A percentile compares a stretch with the other conserved stretches of the same genome.
Conservation (phyloP, 2,888 invertebrate genomes). For the Tipula lateralis region DNA sequence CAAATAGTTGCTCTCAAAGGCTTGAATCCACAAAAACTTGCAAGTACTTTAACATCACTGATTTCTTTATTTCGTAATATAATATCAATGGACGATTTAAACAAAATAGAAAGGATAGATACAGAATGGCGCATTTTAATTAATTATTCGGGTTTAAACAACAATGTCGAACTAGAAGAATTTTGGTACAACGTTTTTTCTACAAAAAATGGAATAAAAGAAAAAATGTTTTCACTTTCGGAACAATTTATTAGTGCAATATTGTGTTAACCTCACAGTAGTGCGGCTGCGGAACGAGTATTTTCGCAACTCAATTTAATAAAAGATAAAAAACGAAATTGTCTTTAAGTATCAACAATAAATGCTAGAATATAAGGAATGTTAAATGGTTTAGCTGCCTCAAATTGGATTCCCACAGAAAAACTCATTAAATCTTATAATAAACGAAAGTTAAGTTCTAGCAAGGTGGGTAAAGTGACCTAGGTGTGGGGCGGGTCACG, state of each 20-base stretch:
- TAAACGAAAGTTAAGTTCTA: too few relatives aligned
- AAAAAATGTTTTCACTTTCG: neutral
- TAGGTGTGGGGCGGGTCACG: too few relatives aligned
- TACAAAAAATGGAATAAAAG: neutral
- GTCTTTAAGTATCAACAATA: neutral
- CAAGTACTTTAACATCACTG: too few relatives aligned
- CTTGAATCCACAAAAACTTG: too few relatives aligned
- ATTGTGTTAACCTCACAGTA: neutral
- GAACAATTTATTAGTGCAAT: neutral
- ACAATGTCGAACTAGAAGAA: neutral
- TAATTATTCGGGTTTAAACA: neutral
- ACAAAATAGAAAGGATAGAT: too few relatives aligned
- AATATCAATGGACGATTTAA: too few relatives aligned
- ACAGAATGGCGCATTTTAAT: too few relatives aligned
- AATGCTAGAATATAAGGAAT: neutral
- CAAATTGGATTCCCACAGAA: neutral
- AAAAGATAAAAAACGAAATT: neutral
- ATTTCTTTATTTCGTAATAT: too few relatives aligned
- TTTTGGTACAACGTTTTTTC: conserved; percentile 4
- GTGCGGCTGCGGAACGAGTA: neutral
- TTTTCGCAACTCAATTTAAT: neutral
- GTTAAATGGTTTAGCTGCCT: neutral
- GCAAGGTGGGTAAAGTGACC: too few relatives aligned
- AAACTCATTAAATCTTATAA: neutral
- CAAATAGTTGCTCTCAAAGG: too few relatives aligned